Percentiles rank a stretch among this genome's conserved stretches.
These are phyloP conservation scores for Aphyosemion australe DNA, from an alignment of 2,113 vertebrate genomes.

Conservation along the genomic window DNA sequence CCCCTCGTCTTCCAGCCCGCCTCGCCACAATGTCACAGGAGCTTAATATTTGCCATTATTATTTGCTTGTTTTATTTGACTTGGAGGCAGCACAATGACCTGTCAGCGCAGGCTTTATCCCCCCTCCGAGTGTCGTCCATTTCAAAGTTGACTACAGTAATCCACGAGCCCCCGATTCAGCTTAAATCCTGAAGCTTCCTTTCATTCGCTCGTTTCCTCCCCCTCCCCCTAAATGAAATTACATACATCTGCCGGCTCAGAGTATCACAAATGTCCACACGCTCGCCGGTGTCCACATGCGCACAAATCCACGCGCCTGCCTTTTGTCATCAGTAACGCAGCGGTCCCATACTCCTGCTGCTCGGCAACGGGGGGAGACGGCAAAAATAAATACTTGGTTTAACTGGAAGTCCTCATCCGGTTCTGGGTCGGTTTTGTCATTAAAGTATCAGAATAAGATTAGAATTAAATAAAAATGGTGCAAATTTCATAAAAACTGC, in stretches of 20 bases:
- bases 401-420: slow-evolving; percentile 37
- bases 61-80: slow-evolving; percentile 85
- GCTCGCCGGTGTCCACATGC: slow-evolving; percentile 46
- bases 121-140: slow-evolving; percentile 76
- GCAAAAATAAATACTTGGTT: background rate
- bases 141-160: slow-evolving; percentile 83
- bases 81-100: slow-evolving; percentile 79
- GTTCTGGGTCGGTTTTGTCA: background rate
- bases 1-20: slow-evolving; percentile 68
- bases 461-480: too few species aligned
- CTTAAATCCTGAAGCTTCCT: slow-evolving; percentile 79
- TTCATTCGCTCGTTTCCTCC: slow-evolving; percentile 53
- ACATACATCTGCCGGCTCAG: slow-evolving; percentile 83
- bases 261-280: slow-evolving; percentile 72
- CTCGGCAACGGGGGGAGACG: background rate
- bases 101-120: slow-evolving; percentile 78
- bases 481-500: too few species aligned
- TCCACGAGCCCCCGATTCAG: slow-evolving; percentile 78
- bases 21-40: slow-evolving; percentile 81
- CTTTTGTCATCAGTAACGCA: slow-evolving; percentile 53
- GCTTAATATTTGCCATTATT: slow-evolving; percentile 85
- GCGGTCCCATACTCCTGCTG: slow-evolving; percentile 12
- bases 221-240: slow-evolving; percentile 82
- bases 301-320: slow-evolving; percentile 48
- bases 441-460: background rate